Conservation (phyloP, 2,113 vertebrate genomes). For the Hepsetus odoe region DNA sequence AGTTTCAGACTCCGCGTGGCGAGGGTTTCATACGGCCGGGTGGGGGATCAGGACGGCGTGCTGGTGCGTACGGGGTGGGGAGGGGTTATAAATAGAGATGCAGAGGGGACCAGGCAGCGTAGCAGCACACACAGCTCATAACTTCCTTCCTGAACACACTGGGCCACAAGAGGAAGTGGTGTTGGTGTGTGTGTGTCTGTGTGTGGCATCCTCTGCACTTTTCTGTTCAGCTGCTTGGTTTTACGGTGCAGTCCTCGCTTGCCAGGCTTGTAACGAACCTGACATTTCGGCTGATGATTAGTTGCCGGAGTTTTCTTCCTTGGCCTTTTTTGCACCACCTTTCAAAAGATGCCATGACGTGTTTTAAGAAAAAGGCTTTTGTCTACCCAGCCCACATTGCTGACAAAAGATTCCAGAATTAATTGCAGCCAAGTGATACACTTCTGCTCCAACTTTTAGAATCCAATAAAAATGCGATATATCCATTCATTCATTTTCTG, state of each 20-base stretch:
- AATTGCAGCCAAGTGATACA: too few relatives aligned
- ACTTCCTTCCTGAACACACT: conserved; percentile 68
- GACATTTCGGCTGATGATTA: background rate
- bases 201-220: conserved; percentile 12
- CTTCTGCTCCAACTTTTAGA: too few relatives aligned
- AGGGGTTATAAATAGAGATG: conserved; percentile 64
- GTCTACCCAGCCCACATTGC: too few relatives aligned
- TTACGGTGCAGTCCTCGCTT: background rate
- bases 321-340: too few relatives aligned
- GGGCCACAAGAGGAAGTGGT: conserved; percentile 50
- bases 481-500: too few relatives aligned
- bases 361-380: too few relatives aligned
- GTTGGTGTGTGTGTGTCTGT: conserved; percentile 35
- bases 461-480: too few relatives aligned
- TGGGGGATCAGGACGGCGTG: background rate
- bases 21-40: conserved; percentile 40
- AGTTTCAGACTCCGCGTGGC: conserved; percentile 55
- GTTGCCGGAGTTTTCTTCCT: too few relatives aligned
- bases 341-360: too few relatives aligned
- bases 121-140: conserved; percentile 45
- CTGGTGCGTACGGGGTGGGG: background rate
- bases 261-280: too few relatives aligned
- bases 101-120: conserved; percentile 38
- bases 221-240: background rate
- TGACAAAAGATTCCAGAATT: too few relatives aligned